These are phyloP conservation scores for Apodemus agrarius DNA, from an alignment of 2,797 vertebrate genomes.

Conservation along the genomic window DNA sequence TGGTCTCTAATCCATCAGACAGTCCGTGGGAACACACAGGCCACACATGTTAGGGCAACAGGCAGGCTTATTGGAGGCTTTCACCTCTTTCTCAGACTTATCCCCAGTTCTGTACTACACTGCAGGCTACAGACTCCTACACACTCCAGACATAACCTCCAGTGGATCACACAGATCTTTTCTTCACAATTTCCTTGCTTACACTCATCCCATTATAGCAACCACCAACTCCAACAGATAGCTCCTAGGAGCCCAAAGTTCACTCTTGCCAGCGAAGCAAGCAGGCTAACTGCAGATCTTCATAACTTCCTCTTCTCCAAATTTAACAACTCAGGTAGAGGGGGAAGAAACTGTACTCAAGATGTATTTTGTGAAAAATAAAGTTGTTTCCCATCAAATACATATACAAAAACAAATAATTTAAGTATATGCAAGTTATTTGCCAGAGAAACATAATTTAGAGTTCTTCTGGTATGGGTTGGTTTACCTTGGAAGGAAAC, in stretches of 20 bases:
- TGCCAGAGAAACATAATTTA: too few relatives aligned
- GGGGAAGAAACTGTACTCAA: not conserved
- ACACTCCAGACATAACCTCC: not conserved
- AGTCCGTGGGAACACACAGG: not conserved
- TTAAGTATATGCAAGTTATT: not conserved
- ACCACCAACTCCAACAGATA: not conserved
- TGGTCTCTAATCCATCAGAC: not conserved
- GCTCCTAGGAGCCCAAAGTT: not conserved
- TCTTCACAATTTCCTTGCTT: not conserved
- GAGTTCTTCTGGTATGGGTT: too few relatives aligned
- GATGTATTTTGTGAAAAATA: too few relatives aligned
- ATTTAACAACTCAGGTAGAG: not conserved
- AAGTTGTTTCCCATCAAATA: not conserved
- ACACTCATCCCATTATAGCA: not conserved
- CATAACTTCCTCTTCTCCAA: not conserved
- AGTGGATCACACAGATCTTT: not conserved
- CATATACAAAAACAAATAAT: not conserved
- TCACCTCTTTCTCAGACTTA: not conserved
- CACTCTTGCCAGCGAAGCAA: not conserved
- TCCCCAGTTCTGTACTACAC: too few relatives aligned
- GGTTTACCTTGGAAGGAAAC: too few relatives aligned
- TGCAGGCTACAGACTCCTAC: not conserved
- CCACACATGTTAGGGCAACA: not conserved
- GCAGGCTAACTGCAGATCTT: not conserved
- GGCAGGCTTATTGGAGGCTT: not conserved